Conservation (phyloP, 1,140 invertebrate species). For the Tetraneura akinire region DNA sequence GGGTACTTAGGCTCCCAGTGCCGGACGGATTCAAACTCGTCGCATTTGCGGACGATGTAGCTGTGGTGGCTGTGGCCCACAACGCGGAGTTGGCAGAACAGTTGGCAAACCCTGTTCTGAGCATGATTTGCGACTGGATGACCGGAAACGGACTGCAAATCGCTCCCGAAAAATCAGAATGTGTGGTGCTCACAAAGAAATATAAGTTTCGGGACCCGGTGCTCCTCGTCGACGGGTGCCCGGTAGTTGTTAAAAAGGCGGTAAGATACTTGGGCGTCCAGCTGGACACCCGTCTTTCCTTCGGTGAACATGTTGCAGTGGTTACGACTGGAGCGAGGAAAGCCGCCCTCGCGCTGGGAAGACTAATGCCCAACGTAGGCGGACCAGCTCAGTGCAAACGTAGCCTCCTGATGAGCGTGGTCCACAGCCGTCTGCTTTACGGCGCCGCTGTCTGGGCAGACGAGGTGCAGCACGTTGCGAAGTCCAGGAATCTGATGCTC, state of each 20-base stretch:
- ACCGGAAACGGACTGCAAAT: no score
- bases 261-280: no score
- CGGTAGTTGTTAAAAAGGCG: no score
- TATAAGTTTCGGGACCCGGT: no score
- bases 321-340: neutral
- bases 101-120: neutral
- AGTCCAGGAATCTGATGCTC: no score
- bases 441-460: neutral
- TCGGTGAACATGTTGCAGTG: no score
- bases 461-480: no score
- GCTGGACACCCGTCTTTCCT: no score
- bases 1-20: constrained; percentile 62
- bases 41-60: neutral
- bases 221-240: no score
- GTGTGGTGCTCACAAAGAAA: no score
- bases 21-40: neutral
- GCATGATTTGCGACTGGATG: no score
- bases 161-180: no score
- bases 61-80: neutral
- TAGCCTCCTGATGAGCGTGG: neutral
- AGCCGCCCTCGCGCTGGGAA: neutral
- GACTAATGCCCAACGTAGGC: neutral
- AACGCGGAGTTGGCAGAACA: neutral
- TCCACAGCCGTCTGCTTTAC: neutral
- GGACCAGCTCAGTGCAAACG: neutral